Conservation (phyloP, 2,888 invertebrate genomes). For the Allophyes oxyacanthae region DNA sequence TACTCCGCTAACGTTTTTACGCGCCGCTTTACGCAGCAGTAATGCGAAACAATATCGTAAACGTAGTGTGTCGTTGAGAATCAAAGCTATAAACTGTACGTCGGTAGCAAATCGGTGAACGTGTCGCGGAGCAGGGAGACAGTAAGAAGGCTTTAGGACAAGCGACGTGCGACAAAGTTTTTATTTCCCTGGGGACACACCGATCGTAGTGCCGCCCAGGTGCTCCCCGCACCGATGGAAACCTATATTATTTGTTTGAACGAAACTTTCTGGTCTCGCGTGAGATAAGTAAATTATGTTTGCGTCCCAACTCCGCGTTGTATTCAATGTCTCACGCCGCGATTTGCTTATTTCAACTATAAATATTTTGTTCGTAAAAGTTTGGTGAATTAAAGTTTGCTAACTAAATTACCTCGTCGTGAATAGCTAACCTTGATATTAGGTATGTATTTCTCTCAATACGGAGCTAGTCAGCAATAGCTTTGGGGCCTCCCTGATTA, state of each 20-base stretch:
- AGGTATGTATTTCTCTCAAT: constrained; percentile 5
- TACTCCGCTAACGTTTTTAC: constrained; percentile 60
- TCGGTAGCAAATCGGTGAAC: constrained; percentile 84
- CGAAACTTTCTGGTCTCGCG: constrained; percentile 87
- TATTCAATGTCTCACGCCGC: constrained; percentile 76
- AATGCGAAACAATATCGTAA: constrained; percentile 85
- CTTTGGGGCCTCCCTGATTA: background rate
- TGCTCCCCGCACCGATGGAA: constrained; percentile 84
- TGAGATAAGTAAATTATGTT: constrained; percentile 88
- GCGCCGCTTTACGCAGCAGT: constrained; percentile 73
- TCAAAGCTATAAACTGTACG: constrained; percentile 85
- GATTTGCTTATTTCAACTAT: constrained; percentile 65
- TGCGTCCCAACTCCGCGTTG: constrained; percentile 77
- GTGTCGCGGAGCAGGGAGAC: constrained; percentile 78
- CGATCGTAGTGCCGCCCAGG: constrained; percentile 88
- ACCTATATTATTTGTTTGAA: constrained; percentile 89
- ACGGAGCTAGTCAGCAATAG: background rate
- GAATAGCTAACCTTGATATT: constrained; percentile 18
- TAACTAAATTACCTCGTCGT: constrained; percentile 23
- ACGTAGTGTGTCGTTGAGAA: constrained; percentile 83
- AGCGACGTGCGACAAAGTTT: constrained; percentile 89
- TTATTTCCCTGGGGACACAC: constrained; percentile 88
- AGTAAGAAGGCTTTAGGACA: constrained; percentile 87
- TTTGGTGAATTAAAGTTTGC: constrained; percentile 27
- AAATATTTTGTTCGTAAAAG: constrained; percentile 51